Conservation (phyloP, 2,797 vertebrate species). For the Tapirus indicus region DNA sequence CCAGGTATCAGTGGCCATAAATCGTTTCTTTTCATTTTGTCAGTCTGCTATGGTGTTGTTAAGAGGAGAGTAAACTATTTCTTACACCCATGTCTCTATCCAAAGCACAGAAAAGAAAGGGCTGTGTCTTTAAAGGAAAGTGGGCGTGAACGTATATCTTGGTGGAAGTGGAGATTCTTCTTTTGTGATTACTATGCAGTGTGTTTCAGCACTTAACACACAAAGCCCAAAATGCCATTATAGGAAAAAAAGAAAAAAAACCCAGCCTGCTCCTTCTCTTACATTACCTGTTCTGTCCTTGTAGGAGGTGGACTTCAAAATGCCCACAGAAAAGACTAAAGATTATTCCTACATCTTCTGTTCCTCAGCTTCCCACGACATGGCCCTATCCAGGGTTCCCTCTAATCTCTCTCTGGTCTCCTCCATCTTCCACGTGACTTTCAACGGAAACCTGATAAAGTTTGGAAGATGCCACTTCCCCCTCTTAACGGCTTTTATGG, state of each 20-base stretch:
- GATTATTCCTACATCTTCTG: neutral
- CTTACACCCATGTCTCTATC: neutral
- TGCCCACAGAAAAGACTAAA: neutral
- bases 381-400: neutral
- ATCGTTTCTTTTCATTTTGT: conserved; percentile 61
- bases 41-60: neutral
- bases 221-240: neutral
- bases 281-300: neutral
- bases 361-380: neutral
- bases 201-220: neutral
- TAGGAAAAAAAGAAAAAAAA: neutral
- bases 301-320: neutral
- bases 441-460: neutral
- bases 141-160: conserved; percentile 2
- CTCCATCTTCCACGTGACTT: neutral
- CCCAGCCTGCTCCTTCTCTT: neutral
- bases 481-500: neutral
- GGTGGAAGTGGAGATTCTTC: neutral
- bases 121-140: conserved; percentile 37
- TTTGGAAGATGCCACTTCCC: neutral
- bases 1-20: neutral
- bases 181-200: conserved; percentile 23
- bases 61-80: conserved; percentile 64
- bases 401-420: neutral
- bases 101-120: conserved; percentile 9